Percentiles rank a stretch among this genome's conserved stretches.
Evolutionary conservation across 2,888 invertebrate species (phyloP).

Genomic region (Apeira syringaria): DNA sequence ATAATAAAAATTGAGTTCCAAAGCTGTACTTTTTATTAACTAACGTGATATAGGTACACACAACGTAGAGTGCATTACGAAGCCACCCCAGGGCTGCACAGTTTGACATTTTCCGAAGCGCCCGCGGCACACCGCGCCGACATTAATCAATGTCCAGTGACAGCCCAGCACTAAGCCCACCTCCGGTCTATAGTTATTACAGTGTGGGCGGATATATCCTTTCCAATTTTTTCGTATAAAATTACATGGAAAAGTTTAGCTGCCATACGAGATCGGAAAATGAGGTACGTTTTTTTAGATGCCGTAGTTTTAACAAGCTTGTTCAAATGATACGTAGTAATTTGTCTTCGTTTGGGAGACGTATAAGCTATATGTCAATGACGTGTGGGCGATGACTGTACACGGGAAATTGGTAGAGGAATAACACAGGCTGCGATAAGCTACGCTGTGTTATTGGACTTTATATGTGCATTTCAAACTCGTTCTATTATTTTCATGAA

Average conservation of each 20-base stretch:
- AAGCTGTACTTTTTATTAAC: too few species aligned
- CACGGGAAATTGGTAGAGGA: too few species aligned
- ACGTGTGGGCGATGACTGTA: too few species aligned
- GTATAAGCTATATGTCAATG: too few species aligned
- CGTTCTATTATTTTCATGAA: too few species aligned
- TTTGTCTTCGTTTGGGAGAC: constrained; percentile 1
- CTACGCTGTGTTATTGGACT: too few species aligned
- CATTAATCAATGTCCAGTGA: constrained; percentile 52
- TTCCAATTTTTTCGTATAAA: constrained; percentile 24
- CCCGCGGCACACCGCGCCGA: constrained; percentile 27
- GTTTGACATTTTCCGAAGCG: constrained; percentile 24
- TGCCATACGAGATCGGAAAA: constrained; percentile 5
- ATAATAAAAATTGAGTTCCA: too few species aligned
- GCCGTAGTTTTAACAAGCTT: constrained; percentile 12
- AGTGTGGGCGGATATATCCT: constrained; percentile 20
- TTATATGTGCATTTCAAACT: too few species aligned
- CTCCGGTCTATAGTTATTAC: constrained; percentile 16
- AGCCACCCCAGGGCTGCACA: constrained; percentile 9
- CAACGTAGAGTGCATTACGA: too few species aligned
- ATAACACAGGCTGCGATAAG: too few species aligned
- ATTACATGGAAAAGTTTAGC: constrained; percentile 18
- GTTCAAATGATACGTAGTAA: constrained; percentile 8
- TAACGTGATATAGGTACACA: too few species aligned
- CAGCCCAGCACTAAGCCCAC: constrained; percentile 7
- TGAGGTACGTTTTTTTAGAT: constrained; percentile 5